Conservation (phyloP, 2,113 vertebrate genomes). For the Phylloscopus whistleri region DNA sequence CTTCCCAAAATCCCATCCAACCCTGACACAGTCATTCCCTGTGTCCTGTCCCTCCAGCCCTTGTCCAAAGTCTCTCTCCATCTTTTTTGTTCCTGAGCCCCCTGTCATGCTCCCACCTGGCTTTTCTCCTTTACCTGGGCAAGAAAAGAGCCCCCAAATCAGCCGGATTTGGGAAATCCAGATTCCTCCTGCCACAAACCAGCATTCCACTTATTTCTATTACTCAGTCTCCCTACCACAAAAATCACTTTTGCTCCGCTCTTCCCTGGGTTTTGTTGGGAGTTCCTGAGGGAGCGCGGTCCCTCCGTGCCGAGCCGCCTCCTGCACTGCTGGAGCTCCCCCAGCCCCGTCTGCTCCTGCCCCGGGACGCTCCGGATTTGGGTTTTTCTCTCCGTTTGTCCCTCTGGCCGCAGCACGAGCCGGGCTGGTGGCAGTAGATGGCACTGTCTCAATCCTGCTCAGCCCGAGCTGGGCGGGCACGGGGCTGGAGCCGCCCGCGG, state of each 20-base stretch:
- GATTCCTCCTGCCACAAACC: background rate
- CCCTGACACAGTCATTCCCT: too few relatives aligned
- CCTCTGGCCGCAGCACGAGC: background rate
- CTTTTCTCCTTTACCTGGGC: background rate
- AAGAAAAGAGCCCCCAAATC: background rate
- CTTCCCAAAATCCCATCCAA: too few relatives aligned
- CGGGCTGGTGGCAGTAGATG: background rate
- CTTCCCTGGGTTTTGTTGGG: rapidly evolving
- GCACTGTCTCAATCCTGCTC: background rate
- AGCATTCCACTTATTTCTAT: rapidly evolving
- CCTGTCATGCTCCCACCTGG: background rate
- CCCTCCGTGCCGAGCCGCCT: background rate
- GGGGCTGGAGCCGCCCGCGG: background rate
- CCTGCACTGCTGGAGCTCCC: background rate
- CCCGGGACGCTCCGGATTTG: background rate
- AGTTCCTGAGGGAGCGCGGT: background rate
- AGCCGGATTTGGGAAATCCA: background rate
- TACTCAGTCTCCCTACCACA: background rate
- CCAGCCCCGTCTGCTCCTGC: background rate
- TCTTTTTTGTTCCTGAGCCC: background rate
- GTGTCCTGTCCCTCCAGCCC: background rate
- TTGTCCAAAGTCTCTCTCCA: background rate
- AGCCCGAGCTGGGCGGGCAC: background rate
- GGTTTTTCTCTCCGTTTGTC: rapidly evolving
- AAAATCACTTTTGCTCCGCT: background rate